Base-by-base conservation (phyloP, 2,888 invertebrate genomes). In the Neoaliturus tenellus region DNA sequence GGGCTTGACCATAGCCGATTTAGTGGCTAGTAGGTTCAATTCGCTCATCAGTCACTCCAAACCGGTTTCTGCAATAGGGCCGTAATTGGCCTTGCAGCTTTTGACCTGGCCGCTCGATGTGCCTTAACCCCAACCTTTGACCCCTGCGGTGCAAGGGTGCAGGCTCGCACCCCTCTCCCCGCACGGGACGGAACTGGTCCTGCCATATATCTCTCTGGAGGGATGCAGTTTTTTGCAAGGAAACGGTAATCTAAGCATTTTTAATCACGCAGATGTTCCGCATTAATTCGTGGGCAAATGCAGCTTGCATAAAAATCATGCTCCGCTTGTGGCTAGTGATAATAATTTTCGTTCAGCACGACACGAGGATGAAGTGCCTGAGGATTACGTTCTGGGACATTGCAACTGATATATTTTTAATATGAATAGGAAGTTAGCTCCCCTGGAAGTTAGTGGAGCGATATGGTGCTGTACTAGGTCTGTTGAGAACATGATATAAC, bases 61-160 rank as follows among this genome's bases (percentile, higher is more conserved):
- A 75, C 75, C 75, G 39, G 75, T 75, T 75, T 28, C 75, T 28
- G 44, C 75, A 44, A 75, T 48, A 48, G 75, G 75, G 48, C 48
- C 48, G 12, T 75, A 28, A 75, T 75, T 75, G 75, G 75, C 44
- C 41, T 39, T 75, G 75, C 75, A 75, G 48, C 75, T 25, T 67
- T 39, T 48, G 75, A 75, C 75, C 75, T 41, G 31, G 75, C n/a
- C 39, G 69, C 69, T 39, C 20, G 69, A 69, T 39, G 17, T 31
- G 48, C 75, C 75, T 48, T 48, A 75, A 75, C 75, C 75, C 75
- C 28, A 75, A 75, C 75, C 48, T 75, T n/a, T 44, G 31, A 39
- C 75, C 75, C 75, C 75, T 75, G 41, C 31, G 75, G 41, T 28
- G 39, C 75, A 23, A 75, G 48, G 75, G 75, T 28, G 48, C 10